Evolutionary conservation across 1,140 invertebrate species (phyloP), one percentile per base, ranked within the genome.

Genomic region (Drosophila sp.): DNA sequence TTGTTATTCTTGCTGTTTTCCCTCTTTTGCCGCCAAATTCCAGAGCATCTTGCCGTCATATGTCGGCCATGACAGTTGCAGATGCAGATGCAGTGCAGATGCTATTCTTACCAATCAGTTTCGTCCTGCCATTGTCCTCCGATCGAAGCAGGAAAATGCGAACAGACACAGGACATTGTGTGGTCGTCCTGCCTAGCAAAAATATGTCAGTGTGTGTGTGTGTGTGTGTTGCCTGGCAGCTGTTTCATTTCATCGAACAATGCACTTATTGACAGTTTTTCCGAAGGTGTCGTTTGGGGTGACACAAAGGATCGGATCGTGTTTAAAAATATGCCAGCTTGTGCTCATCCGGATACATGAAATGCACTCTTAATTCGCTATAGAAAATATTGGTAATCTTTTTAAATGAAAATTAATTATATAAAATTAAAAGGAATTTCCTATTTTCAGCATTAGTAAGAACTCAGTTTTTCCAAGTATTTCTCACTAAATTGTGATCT

Each of bases 181-280:
- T 81, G 76, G 70, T 86, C 63, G 73, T 21, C 38, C 1, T 45
- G 14, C 59, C 62, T 40, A 41, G 61, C 46, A 56, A 65, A 65
- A 65, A 65, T 38, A 7, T 43, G 34, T 27, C 16, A 34, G 0
- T 40, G 21, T 62, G 18, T 34, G 11, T 40, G 13, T 65, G 32
- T 73, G 8, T 72, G 29, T 46, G 51, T 29, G 43, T 41, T 32
- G 59, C 8, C 16, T 57, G 63, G 72, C 75, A 78, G 75, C 75
- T 78, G 75, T 70, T 69, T 74, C 57, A 46, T 46, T 67, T 27
- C 21, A 53, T 64, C 38, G 72, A 75, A 75, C 75, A 78, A 78
- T 78, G 50, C 80, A 75, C 82, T 87, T 87, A 87, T 87, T 87
- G 82, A 87, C 82, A 87, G 79, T 87, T 76, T 80, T 64, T 53